phyloP scores from a whole-genome alignment of 2,797 vertebrate genomes.

The Tokudaia tokunoshimensis region DNA sequence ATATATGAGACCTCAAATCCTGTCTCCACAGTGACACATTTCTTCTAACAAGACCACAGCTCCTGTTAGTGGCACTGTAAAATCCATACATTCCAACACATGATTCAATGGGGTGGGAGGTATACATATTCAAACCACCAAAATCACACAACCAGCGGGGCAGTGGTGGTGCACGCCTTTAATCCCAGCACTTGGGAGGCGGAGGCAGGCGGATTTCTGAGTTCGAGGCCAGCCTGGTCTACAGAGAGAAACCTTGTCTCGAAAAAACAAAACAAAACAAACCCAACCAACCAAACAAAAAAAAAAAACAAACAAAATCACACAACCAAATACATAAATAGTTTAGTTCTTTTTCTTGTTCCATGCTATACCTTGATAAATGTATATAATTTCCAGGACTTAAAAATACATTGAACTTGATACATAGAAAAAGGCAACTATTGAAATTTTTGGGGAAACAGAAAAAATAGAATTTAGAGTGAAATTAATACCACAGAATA shows the following conservation, averaged over 20 bases:
- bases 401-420: neutral
- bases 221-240: too few species aligned
- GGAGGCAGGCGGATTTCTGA: too few species aligned
- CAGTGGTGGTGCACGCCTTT: too few species aligned
- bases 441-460: too few species aligned
- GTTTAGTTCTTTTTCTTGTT: neutral
- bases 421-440: neutral
- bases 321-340: neutral
- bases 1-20: neutral
- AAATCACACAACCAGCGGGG: neutral
- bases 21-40: neutral
- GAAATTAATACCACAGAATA: too few species aligned
- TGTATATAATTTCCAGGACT: neutral
- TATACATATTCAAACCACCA: neutral
- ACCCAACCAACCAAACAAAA: too few species aligned
- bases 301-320: neutral
- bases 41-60: neutral
- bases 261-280: too few species aligned
- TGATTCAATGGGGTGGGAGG: neutral
- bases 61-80: neutral
- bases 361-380: neutral
- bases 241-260: too few species aligned
- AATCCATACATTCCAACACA: neutral
- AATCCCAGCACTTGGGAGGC: too few species aligned
- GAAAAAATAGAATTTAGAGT: neutral